Conservation (phyloP, 2,113 vertebrate genomes). For the Stegostoma tigrinum region DNA sequence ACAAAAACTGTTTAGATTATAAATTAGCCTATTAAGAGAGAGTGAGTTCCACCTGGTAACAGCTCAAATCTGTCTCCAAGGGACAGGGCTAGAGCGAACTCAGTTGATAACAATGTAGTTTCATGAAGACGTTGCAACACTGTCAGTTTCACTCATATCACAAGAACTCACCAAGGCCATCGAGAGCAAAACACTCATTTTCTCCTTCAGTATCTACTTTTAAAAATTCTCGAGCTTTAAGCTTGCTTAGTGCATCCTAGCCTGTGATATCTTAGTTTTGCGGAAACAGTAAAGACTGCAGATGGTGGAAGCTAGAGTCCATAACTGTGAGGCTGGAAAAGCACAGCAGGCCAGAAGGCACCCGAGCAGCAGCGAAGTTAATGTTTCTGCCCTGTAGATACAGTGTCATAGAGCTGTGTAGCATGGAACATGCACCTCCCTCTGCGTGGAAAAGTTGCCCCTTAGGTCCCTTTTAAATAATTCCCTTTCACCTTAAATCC, state of each 20-base stretch:
- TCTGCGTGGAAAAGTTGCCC: no score
- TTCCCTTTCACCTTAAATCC: no score
- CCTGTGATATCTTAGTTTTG: neutral
- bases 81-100: neutral
- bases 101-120: neutral
- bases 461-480: no score
- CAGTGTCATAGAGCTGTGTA: no score
- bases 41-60: slow-evolving; percentile 12
- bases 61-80: neutral
- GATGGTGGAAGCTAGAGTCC: no score
- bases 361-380: no score
- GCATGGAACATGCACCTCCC: no score
- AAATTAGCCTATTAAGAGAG: neutral
- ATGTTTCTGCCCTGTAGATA: no score
- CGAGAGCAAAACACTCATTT: neutral
- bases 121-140: neutral
- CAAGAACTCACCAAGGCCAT: neutral
- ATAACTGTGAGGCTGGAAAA: no score
- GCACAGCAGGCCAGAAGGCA: no score
- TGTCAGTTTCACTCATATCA: neutral
- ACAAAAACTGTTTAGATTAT: slow-evolving; percentile 7
- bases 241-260: neutral
- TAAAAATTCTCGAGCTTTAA: neutral
- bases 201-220: neutral
- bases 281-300: no score